Evolutionary conservation across 2,797 vertebrate species (phyloP).

Genomic region (Hippopotamyrus pictus): DNA sequence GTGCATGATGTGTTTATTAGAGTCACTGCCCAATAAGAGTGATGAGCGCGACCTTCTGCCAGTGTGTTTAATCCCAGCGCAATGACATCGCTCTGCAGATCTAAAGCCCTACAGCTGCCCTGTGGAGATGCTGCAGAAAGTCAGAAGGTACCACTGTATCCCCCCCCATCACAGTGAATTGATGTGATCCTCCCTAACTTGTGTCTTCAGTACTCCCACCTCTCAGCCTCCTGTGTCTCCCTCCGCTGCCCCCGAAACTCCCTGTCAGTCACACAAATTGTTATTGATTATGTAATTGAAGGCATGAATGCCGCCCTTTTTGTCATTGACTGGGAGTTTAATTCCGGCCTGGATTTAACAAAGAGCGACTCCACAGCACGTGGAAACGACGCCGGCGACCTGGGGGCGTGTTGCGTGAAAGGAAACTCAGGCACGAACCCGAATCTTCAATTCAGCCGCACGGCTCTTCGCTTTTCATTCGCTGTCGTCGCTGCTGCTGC

Average conservation of each 20-base stretch:
- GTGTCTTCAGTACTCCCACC: neutral
- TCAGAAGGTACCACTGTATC: neutral
- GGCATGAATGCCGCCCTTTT: slow-evolving; percentile 6
- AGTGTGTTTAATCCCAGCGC: slow-evolving; percentile 28
- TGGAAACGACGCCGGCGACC: neutral
- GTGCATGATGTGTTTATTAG: neutral
- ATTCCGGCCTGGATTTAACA: neutral
- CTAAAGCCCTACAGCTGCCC: slow-evolving; percentile 15
- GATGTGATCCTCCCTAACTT: neutral
- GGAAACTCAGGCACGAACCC: neutral
- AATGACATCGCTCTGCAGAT: slow-evolving; percentile 3
- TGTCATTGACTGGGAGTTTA: neutral
- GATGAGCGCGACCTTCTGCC: slow-evolving; percentile 22
- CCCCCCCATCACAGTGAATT: neutral
- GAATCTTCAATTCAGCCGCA: neutral
- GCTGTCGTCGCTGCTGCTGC: neutral
- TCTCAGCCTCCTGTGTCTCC: neutral
- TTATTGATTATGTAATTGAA: slow-evolving; percentile 11
- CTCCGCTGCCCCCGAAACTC: slow-evolving; percentile 19
- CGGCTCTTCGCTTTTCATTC: neutral
- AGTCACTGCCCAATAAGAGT: slow-evolving; percentile 12
- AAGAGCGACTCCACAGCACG: neutral
- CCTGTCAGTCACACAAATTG: slow-evolving; percentile 24
- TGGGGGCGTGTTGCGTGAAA: neutral
- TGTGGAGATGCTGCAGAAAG: neutral